A percentile compares a stretch with the other conserved stretches of the same genome.
Evolutionary conservation across 2,797 vertebrate species (phyloP).

Genomic region (Pelodytes ibericus): DNA sequence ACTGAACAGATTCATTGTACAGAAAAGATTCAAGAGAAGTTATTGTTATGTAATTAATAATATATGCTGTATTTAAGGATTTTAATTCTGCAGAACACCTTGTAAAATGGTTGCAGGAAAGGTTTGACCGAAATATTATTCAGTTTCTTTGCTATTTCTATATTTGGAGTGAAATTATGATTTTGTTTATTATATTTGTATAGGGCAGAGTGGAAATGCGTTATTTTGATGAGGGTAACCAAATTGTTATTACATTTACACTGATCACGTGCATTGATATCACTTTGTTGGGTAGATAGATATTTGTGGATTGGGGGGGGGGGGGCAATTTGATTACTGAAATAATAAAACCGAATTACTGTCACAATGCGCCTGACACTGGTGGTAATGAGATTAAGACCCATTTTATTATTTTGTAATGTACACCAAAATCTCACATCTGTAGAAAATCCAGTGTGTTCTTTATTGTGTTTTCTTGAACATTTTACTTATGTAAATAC

Average conservation of each 20-base stretch:
- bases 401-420: background rate
- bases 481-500: constrained; percentile 2
- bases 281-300: background rate
- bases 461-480: background rate
- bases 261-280: constrained; percentile 25
- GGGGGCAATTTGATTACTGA: constrained; percentile 13
- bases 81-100: constrained; percentile 55
- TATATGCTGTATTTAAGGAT: constrained; percentile 84
- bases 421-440: too few species aligned
- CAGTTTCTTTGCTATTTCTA: constrained; percentile 37
- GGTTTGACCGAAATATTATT: constrained; percentile 49
- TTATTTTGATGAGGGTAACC: constrained; percentile 18
- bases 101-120: constrained; percentile 18
- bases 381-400: background rate
- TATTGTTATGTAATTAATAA: constrained; percentile 92
- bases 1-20: constrained; percentile 88
- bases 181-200: constrained; percentile 57
- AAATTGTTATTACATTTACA: constrained; percentile 32
- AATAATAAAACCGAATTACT: background rate
- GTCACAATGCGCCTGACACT: background rate
- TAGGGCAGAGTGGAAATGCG: constrained; percentile 16
- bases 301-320: constrained; percentile 6
- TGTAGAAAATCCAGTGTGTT: background rate
- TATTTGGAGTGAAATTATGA: constrained; percentile 35
- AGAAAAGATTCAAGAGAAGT: constrained; percentile 87